A percentile compares a stretch with the other conserved stretches of the same genome.
Conservation (phyloP, 1,140 invertebrate genomes). For the Meloidogyne exigua region DNA sequence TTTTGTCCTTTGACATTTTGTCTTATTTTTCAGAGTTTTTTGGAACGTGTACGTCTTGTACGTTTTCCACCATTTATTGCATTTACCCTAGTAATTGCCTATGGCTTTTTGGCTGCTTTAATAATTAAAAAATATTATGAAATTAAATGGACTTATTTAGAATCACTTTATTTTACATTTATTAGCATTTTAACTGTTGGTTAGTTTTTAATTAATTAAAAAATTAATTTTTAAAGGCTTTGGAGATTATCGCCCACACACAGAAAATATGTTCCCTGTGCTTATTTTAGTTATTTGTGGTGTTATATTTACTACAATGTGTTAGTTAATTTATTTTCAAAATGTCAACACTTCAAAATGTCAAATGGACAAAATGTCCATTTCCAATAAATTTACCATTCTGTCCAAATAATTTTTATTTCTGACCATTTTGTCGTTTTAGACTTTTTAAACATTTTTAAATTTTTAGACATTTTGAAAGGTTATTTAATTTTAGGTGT, state of each 20-base stretch:
- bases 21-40: constrained; percentile 56
- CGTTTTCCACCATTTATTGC: constrained; percentile 61
- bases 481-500: too few species aligned
- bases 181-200: constrained; percentile 62
- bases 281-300: constrained; percentile 49
- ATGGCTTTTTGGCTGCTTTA: constrained; percentile 58
- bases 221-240: constrained; percentile 46
- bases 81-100: constrained; percentile 57
- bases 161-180: constrained; percentile 61
- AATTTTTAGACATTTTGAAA: not conserved
- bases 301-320: constrained; percentile 63
- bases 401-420: not conserved
- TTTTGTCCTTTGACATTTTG: not conserved
- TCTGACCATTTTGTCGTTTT: not conserved
- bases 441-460: not conserved
- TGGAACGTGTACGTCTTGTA: constrained; percentile 56
- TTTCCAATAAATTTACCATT: too few species aligned
- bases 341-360: not conserved
- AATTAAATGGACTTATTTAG: constrained; percentile 58
- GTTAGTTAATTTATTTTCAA: constrained; percentile 22
- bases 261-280: constrained; percentile 51
- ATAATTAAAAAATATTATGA: constrained; percentile 47
- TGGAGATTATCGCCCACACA: constrained; percentile 56
- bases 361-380: not conserved
- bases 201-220: constrained; percentile 28